Percentiles rank a stretch among this genome's conserved stretches.
These are phyloP conservation scores for Pogonomyrmex californicus DNA, from an alignment of 1,140 invertebrate genomes.

Conservation along the genomic window DNA sequence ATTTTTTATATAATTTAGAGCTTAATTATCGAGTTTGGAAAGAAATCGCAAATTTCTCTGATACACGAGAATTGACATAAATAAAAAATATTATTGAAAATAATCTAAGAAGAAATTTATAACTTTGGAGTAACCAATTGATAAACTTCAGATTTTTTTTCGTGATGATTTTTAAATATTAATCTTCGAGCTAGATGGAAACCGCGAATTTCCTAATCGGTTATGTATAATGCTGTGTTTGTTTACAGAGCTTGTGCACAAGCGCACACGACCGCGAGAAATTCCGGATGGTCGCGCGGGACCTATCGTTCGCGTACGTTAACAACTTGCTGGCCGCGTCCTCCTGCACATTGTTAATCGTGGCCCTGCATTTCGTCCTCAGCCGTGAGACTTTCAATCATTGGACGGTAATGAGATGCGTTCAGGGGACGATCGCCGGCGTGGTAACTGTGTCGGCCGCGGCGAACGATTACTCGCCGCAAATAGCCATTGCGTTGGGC, in stretches of 20 bases:
- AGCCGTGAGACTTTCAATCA: constrained; percentile 74
- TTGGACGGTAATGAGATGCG: constrained; percentile 77
- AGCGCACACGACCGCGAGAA: background rate
- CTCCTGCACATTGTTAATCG: constrained; percentile 69
- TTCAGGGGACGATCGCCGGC: constrained; percentile 75
- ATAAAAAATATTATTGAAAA: background rate
- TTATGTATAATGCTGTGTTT: background rate
- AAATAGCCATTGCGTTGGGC: constrained; percentile 65
- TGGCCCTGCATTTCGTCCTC: constrained; percentile 71
- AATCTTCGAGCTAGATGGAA: background rate
- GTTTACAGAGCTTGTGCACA: constrained; percentile 22
- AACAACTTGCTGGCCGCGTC: constrained; percentile 78
- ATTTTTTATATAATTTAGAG: background rate
- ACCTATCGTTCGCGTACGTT: constrained; percentile 44
- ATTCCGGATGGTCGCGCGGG: background rate
- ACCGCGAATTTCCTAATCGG: background rate
- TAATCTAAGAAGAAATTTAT: background rate
- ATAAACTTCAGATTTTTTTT: background rate
- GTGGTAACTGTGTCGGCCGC: constrained; percentile 73
- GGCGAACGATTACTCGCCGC: constrained; percentile 71
- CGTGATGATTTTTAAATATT: background rate
- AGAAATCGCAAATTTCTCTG: background rate
- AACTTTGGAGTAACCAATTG: too few species aligned
- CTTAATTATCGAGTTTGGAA: background rate
- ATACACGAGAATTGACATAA: background rate